Base-by-base conservation (phyloP, 2,888 invertebrate genomes). In the Euzophera pinguis region DNA sequence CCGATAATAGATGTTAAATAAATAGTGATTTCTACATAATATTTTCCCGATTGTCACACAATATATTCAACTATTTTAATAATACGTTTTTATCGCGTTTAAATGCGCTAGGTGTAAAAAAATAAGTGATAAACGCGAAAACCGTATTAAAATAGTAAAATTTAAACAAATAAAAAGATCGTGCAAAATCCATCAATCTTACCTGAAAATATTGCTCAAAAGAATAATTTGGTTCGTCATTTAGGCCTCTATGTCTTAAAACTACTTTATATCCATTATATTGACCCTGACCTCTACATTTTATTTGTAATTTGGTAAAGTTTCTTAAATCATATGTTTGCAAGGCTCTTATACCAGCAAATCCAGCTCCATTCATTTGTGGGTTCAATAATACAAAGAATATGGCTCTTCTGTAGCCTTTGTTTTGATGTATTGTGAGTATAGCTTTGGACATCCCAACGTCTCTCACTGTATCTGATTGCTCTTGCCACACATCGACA, bases 381-480 rank as follows among this genome's bases (percentile, higher is more conserved):
- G 94, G 93, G 68, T 93, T 93, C 16, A 94, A 68, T 47, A 94
- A 74, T 2, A 92, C 91, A 63, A 94, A 94, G 62, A 94, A 92
- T 63, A 94, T 82, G 0, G 92, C 94, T 69, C 93, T 75, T 67
- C 92, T 91, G 59, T 92, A 93, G 32, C 89, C 75, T 58, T 85
- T 80, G 43, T 93, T 93, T 63, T 91, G 90, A 65, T 93, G 93
- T 29, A 93, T 73, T 5, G 87, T 84, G 29, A 94, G 66, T 8
- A 85, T 78, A 1, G 93, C 93, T 75, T 93, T 94, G 0, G 94
- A 94, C 91, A 91, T 93, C 53, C 94, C 94, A 3, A 92, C 92
- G 63, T 86, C 88, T 47, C 93, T 84, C 0, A 93, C 93, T 1
- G 92, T 92, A 64, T 94, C 94, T 0, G 94, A 93, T 62, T 91